A percentile compares a stretch with the other conserved stretches of the same genome.
These are phyloP conservation scores for Vidua macroura DNA, from an alignment of 2,113 vertebrate species.

Conservation along the genomic window DNA sequence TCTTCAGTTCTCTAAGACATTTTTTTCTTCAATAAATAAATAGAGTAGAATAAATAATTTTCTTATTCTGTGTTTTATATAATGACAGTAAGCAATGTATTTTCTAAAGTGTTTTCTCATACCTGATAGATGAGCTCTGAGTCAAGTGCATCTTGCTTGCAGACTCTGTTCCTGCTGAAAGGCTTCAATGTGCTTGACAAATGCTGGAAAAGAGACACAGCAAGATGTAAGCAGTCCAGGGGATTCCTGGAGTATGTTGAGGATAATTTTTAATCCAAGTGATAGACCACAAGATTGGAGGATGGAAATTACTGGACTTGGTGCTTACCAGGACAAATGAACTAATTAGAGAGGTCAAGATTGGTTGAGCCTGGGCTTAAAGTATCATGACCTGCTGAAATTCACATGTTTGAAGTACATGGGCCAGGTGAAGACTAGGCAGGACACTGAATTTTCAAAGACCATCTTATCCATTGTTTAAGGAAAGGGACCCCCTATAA, in stretches of 20 bases:
- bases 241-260: background rate
- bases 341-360: background rate
- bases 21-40: background rate
- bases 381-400: background rate
- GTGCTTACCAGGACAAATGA: background rate
- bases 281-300: accelerated
- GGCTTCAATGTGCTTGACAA: background rate
- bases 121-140: background rate
- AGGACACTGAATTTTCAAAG: background rate
- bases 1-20: background rate
- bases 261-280: background rate
- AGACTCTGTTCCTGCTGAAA: background rate
- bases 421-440: background rate
- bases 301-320: background rate
- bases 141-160: background rate
- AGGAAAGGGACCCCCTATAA: background rate
- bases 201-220: background rate
- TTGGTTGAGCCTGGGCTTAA: background rate
- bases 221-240: background rate
- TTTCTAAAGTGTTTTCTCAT: background rate
- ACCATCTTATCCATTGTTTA: background rate
- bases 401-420: no score
- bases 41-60: background rate
- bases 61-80: background rate
- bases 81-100: background rate